phyloP scores from a whole-genome alignment of 2,888 invertebrate genomes.

The Phyto melanocephala region DNA sequence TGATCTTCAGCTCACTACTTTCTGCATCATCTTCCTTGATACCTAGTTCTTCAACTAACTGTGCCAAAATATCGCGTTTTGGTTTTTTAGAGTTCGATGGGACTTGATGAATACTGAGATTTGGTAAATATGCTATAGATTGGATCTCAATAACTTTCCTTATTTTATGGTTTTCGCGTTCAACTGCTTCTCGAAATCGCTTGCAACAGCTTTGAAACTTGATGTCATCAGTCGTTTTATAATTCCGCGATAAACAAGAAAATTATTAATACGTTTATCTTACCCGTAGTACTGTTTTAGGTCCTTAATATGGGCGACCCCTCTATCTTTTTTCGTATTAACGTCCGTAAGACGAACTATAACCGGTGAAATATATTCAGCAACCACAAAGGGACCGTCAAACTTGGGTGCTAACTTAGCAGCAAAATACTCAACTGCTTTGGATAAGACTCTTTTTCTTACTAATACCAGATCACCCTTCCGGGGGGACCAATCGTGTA shows the following conservation, averaged over 20 bases:
- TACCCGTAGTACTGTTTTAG: not conserved
- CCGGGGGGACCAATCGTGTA: not conserved
- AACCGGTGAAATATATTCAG: not conserved
- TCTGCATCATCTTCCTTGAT: not conserved
- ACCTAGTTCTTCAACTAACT: not conserved
- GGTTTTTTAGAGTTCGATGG: not conserved
- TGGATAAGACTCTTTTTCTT: not conserved
- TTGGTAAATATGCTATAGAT: too few species aligned
- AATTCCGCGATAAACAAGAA: not conserved
- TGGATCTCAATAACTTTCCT: too few species aligned
- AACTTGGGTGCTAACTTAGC: constrained; percentile 6
- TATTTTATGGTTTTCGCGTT: too few species aligned
- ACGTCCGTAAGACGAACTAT: not conserved
- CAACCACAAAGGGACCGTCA: not conserved
- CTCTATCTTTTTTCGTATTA: not conserved
- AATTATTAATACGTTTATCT: too few species aligned
- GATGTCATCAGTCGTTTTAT: not conserved
- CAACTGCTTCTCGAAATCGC: too few species aligned
- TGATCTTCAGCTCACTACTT: too few species aligned
- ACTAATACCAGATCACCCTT: not conserved
- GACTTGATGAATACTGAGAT: too few species aligned
- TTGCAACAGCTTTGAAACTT: too few species aligned
- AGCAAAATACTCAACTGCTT: constrained; percentile 10
- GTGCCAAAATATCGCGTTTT: not conserved
- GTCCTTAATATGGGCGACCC: not conserved